Conservation (phyloP, 2,113 vertebrate species). For the Zosterops japonicus region DNA sequence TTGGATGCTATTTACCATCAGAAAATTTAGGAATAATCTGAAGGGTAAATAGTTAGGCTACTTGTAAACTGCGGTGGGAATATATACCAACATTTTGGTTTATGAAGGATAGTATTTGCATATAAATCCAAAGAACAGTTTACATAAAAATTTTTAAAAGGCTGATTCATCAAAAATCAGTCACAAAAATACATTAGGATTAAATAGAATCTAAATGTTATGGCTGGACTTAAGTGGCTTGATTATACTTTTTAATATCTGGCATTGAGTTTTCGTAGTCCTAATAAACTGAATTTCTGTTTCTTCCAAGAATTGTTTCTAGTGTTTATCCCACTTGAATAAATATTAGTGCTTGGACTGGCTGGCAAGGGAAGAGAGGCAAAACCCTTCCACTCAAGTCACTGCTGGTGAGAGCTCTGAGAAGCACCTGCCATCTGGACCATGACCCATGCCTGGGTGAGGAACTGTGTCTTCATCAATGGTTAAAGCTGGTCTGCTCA, state of each 20-base stretch:
- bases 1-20: neutral
- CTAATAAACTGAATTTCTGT: neutral
- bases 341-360: constrained; percentile 30
- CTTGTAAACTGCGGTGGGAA: constrained; percentile 10
- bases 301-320: constrained; percentile 5
- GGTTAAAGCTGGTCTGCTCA: neutral
- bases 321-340: constrained; percentile 4
- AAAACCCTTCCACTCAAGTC: neutral
- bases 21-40: neutral
- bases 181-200: constrained; percentile 30
- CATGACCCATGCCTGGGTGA: accelerated
- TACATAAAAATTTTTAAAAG: neutral
- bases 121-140: constrained; percentile 27
- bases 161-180: constrained; percentile 8
- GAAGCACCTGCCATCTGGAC: neutral
- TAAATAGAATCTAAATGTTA: constrained; percentile 55
- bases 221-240: constrained; percentile 30
- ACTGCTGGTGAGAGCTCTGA: neutral
- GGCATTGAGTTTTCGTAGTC: neutral
- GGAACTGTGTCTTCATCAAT: neutral
- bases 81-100: neutral
- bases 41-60: constrained; percentile 16
- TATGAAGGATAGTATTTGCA: constrained; percentile 2
- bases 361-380: neutral
- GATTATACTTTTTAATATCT: constrained; percentile 37